phyloP scores from a whole-genome alignment of 2,888 invertebrate genomes.

The Cosmia pyralina region DNA sequence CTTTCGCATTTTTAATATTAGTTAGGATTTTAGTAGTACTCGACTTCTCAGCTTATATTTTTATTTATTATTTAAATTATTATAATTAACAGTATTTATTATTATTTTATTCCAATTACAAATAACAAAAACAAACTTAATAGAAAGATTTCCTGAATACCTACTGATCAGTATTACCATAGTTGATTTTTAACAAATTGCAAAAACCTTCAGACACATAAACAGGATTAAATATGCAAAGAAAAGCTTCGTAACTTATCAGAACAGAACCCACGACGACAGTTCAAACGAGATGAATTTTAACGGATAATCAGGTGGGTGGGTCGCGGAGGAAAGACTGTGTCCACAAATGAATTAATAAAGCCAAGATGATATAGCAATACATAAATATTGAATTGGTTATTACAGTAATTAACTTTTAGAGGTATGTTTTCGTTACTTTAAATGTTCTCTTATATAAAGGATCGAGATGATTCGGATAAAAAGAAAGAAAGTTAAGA shows the following conservation, averaged over 20 bases:
- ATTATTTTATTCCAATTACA: not conserved
- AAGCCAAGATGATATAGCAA: slow-evolving; percentile 19
- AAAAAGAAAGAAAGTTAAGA: not conserved
- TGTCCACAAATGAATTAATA: slow-evolving; percentile 36
- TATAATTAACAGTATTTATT: not conserved
- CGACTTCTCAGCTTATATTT: not conserved
- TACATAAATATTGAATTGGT: slow-evolving; percentile 21
- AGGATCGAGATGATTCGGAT: not conserved
- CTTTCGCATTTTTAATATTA: not conserved
- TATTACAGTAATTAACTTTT: slow-evolving; percentile 17
- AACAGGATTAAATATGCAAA: not conserved
- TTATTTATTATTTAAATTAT: not conserved
- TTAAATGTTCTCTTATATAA: not conserved
- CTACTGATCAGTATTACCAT: not conserved
- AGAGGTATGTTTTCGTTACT: not conserved
- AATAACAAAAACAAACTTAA: not conserved
- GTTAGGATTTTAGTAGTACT: no score
- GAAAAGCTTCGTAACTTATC: slow-evolving; percentile 15
- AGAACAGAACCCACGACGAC: slow-evolving; percentile 17
- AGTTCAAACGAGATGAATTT: slow-evolving; percentile 28
- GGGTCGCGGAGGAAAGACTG: slow-evolving; percentile 20
- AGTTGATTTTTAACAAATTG: not conserved
- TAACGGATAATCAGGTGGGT: slow-evolving; percentile 41
- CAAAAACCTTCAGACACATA: no score
- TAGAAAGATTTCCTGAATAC: not conserved